phyloP scores from a whole-genome alignment of 2,113 vertebrate species.

The Saccopteryx bilineata region DNA sequence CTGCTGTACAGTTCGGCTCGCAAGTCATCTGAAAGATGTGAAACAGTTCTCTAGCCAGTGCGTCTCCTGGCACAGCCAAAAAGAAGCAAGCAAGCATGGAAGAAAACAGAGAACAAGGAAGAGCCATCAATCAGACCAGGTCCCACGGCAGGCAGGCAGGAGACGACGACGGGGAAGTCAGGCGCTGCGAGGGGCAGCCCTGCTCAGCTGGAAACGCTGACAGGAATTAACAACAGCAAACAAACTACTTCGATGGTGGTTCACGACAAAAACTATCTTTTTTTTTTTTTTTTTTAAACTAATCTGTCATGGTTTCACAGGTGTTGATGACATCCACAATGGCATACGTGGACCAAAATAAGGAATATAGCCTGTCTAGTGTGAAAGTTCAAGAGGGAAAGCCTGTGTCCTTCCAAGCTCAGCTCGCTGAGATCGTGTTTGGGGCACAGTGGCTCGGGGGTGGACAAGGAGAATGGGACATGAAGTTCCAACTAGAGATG shows the following conservation, averaged over 20 bases:
- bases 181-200: conserved; percentile 45
- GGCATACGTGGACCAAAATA: not conserved
- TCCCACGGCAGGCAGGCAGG: conserved; percentile 74
- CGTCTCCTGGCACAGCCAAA: conserved; percentile 95
- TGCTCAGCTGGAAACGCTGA: conserved; percentile 15
- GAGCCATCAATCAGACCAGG: conserved; percentile 85
- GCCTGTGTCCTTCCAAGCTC: not conserved
- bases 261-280: not conserved
- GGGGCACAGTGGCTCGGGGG: not conserved
- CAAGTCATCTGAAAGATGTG: conserved; percentile 99
- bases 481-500: not conserved
- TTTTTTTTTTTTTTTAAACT: not conserved
- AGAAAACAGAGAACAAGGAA: conserved; percentile 89
- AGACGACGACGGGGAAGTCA: conserved; percentile 51
- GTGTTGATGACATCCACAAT: not conserved
- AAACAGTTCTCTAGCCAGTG: conserved; percentile 97
- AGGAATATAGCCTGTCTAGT: accelerated
- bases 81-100: conserved; percentile 90
- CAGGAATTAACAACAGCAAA: not conserved
- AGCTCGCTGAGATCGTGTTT: not conserved
- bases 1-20: conserved; percentile 99
- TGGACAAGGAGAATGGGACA: not conserved
- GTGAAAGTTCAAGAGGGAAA: not conserved
- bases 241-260: not conserved
- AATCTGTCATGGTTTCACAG: not conserved